phyloP scores from a whole-genome alignment of 2,888 invertebrate genomes.

The Hypselothyrea guttata region DNA sequence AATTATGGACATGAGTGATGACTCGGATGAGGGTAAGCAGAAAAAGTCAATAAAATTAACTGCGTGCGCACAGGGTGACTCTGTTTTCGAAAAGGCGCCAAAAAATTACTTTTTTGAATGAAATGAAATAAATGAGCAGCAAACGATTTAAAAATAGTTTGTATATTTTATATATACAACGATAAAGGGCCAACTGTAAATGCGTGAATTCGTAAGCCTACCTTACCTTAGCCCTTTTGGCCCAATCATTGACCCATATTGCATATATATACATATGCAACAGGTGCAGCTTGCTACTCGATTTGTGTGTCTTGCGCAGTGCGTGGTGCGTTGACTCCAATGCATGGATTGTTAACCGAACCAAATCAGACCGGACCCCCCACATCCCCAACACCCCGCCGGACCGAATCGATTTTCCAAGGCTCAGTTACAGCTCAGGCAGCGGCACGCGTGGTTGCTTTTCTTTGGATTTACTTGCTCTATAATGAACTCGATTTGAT shows the following conservation, averaged over 20 bases:
- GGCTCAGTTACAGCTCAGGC: conserved; percentile 50
- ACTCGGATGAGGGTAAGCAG: conserved; percentile 48
- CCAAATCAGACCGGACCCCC: conserved; percentile 38
- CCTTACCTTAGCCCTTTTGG: neutral
- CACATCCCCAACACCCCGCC: conserved; percentile 14
- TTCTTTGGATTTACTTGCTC: neutral
- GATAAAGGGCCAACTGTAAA: too few relatives aligned
- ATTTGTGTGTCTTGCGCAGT: conserved; percentile 76
- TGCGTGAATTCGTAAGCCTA: neutral
- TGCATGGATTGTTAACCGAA: conserved; percentile 46
- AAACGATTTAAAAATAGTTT: neutral
- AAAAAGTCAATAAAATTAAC: conserved; percentile 43
- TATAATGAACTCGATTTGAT: conserved; percentile 19
- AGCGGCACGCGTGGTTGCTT: conserved; percentile 32
- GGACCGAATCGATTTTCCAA: conserved; percentile 62
- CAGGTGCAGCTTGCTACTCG: conserved; percentile 54
- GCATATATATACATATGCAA: conserved; percentile 72
- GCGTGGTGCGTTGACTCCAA: conserved; percentile 37
- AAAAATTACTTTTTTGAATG: conserved; percentile 16
- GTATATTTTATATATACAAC: too few relatives aligned
- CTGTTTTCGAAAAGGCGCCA: conserved; percentile 8
- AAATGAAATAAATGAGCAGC: neutral
- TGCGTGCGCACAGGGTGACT: conserved; percentile 35
- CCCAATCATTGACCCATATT: conserved; percentile 15
- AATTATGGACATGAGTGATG: conserved; percentile 35